A percentile compares a stretch with the other conserved stretches of the same genome.
Conservation (phyloP, 2,888 invertebrate genomes). For the Balanococcus diminutus region DNA sequence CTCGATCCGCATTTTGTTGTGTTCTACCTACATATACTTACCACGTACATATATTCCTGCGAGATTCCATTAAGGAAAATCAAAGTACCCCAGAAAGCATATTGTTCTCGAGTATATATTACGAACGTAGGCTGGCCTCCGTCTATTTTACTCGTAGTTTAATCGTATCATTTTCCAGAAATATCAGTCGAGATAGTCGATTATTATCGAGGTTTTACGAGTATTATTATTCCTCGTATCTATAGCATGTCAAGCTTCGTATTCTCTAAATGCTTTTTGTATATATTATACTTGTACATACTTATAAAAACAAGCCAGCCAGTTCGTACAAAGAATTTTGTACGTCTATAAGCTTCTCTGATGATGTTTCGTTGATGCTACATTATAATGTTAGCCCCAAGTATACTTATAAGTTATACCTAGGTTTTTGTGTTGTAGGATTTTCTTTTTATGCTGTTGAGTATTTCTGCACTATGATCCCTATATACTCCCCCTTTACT, state of each 20-base stretch:
- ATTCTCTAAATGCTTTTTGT: background rate
- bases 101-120: background rate
- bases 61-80: conserved; percentile 40
- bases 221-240: background rate
- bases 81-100: background rate
- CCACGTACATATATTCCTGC: background rate
- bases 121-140: background rate
- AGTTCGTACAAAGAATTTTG: no score
- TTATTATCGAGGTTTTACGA: background rate
- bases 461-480: background rate
- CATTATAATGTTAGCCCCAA: background rate
- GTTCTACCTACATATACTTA: background rate
- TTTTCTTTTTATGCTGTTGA: background rate
- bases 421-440: background rate
- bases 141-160: background rate
- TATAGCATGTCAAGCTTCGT: background rate
- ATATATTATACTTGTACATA: background rate
- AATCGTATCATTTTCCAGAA: background rate
- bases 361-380: background rate
- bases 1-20: background rate
- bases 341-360: background rate
- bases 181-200: background rate
- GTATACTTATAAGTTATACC: no score
- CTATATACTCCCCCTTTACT: no score
- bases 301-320: background rate